Percentiles rank a stretch among this genome's conserved stretches.
Evolutionary conservation across 2,797 vertebrate species (phyloP).

Genomic region (Cephalopachus bancanus): DNA sequence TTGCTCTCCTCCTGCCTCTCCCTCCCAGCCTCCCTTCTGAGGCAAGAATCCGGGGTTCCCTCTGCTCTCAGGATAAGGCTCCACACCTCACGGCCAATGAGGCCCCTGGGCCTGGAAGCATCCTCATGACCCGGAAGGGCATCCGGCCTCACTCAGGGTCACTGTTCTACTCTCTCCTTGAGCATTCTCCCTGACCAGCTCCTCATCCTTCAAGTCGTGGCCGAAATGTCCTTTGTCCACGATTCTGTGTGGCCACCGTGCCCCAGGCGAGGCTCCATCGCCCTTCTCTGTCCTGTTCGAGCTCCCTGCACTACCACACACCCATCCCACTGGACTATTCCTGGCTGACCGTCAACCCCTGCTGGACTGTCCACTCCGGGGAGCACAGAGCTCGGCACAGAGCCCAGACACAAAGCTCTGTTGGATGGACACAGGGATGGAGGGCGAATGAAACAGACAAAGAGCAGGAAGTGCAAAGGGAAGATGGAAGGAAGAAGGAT

Average conservation of each 20-base stretch:
- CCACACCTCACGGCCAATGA: neutral
- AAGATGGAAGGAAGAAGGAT: neutral
- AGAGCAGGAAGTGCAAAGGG: conserved; percentile 31
- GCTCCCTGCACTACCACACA: neutral
- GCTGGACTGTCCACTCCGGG: neutral
- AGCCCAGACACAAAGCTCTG: neutral
- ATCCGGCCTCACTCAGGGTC: neutral
- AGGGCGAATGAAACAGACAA: neutral
- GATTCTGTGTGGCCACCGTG: conserved; percentile 7
- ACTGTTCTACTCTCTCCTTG: neutral
- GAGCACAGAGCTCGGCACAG: neutral
- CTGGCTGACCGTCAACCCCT: neutral
- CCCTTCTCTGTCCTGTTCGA: neutral
- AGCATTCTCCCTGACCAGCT: neutral
- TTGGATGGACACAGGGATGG: neutral
- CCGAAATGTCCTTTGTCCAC: neutral
- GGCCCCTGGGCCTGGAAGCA: neutral
- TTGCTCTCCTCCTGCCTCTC: neutral
- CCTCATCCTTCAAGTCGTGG: neutral
- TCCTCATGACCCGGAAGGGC: neutral
- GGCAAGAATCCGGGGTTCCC: neutral
- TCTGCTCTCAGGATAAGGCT: neutral
- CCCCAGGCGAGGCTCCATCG: neutral
- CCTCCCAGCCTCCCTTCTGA: neutral
- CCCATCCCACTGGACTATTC: neutral